phyloP scores from a whole-genome alignment of 2,113 vertebrate species.

The Toxostoma redivivum region DNA sequence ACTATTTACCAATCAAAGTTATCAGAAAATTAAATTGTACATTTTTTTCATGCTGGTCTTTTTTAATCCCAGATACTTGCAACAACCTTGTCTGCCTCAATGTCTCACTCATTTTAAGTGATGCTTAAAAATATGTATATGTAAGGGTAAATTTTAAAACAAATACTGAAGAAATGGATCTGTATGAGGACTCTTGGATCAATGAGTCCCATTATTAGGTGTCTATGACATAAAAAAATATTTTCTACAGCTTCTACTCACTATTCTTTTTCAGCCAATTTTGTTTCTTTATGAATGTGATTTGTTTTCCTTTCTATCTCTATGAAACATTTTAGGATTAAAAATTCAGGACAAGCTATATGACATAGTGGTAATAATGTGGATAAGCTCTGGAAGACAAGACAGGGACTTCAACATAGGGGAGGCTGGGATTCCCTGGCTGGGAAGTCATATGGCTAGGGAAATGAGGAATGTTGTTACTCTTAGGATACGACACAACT shows the following conservation, averaged over 20 bases:
- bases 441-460: neutral
- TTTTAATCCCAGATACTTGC: neutral
- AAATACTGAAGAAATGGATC: neutral
- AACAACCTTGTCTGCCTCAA: neutral
- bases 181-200: neutral
- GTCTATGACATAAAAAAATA: neutral
- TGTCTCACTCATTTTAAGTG: neutral
- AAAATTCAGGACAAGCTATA: neutral
- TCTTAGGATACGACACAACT: rapidly evolving
- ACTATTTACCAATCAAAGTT: neutral
- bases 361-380: neutral
- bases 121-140: neutral
- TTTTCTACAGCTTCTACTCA: neutral
- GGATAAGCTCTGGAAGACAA: neutral
- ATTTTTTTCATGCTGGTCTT: neutral
- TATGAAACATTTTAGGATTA: neutral
- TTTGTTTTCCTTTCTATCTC: neutral
- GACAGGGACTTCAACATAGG: neutral
- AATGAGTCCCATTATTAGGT: neutral
- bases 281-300: neutral
- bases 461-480: neutral
- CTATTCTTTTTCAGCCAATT: neutral
- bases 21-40: neutral
- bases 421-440: neutral
- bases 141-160: neutral